Evolutionary conservation across 2,113 vertebrate genomes (phyloP).

Genomic region (Hemichromis elongatus): DNA sequence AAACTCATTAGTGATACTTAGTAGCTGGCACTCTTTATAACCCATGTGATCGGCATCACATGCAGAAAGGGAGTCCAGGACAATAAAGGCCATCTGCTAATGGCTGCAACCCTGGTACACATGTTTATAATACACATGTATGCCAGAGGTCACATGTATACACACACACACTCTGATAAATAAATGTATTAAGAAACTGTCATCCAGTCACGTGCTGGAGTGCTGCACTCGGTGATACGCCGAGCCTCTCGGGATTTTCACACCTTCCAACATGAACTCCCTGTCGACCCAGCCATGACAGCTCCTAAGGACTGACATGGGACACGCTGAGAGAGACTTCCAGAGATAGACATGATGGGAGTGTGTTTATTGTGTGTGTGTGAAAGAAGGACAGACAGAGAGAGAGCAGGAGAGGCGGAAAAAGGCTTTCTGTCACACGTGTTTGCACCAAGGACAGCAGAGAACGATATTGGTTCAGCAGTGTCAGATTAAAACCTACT

Average conservation of each 20-base stretch:
- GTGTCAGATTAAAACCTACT: not conserved
- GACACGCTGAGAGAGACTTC: not conserved
- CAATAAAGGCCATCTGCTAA: not conserved
- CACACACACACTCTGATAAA: not conserved
- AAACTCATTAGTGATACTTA: not conserved
- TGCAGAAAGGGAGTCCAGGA: not conserved
- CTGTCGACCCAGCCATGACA: conserved; percentile 1
- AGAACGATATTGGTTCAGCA: not conserved
- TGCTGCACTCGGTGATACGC: not conserved
- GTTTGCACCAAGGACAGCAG: conserved; percentile 11
- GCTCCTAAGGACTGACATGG: not conserved
- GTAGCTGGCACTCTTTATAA: not conserved
- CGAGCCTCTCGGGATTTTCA: conserved; percentile 19
- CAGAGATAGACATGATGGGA: not conserved
- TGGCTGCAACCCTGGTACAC: not conserved
- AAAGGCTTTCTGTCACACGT: conserved; percentile 17
- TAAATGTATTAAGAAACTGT: conserved; percentile 11
- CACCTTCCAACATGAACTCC: conserved; percentile 33
- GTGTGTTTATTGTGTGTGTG: not conserved
- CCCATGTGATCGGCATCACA: not conserved
- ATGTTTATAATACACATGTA: conserved; percentile 13
- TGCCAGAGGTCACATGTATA: not conserved
- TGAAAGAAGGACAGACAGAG: not conserved
- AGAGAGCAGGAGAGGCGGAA: not conserved
- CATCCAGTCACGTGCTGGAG: not conserved